Conservation (phyloP, 2,113 vertebrate species). For the Cryptomyrus ogoouensis region DNA sequence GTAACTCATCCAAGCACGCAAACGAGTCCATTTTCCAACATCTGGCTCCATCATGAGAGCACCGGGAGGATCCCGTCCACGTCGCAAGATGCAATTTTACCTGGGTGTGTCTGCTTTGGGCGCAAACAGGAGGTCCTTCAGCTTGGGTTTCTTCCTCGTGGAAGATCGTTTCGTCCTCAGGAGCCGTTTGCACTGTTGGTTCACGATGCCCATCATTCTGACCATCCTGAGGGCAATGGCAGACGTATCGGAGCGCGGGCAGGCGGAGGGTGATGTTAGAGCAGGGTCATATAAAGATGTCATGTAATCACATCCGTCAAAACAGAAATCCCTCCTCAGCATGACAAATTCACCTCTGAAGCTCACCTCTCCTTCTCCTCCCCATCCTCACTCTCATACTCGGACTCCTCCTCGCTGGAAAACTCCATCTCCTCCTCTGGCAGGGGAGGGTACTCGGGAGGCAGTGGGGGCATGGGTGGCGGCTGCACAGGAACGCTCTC, state of each 20-base stretch:
- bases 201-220: conserved; percentile 86
- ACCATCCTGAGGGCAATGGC: conserved; percentile 65
- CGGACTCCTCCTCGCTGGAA: conserved; percentile 77
- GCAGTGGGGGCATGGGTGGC: conserved; percentile 74
- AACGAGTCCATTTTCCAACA: neutral
- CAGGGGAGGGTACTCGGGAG: conserved; percentile 80
- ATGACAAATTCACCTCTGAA: neutral
- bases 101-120: conserved; percentile 68
- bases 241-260: neutral
- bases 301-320: neutral
- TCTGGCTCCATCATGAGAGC: neutral
- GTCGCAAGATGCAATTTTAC: conserved; percentile 51
- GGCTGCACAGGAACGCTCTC: conserved; percentile 65
- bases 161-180: conserved; percentile 67
- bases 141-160: conserved; percentile 80
- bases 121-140: conserved; percentile 80
- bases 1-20: neutral
- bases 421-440: conserved; percentile 73
- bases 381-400: conserved; percentile 88
- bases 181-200: conserved; percentile 81
- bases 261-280: neutral
- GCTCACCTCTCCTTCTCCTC: conserved; percentile 85
- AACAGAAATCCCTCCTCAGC: neutral
- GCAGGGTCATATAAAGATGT: neutral
- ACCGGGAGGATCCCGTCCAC: neutral